phyloP scores from a whole-genome alignment of 2,888 invertebrate genomes.

The Creontiades dilutus region DNA sequence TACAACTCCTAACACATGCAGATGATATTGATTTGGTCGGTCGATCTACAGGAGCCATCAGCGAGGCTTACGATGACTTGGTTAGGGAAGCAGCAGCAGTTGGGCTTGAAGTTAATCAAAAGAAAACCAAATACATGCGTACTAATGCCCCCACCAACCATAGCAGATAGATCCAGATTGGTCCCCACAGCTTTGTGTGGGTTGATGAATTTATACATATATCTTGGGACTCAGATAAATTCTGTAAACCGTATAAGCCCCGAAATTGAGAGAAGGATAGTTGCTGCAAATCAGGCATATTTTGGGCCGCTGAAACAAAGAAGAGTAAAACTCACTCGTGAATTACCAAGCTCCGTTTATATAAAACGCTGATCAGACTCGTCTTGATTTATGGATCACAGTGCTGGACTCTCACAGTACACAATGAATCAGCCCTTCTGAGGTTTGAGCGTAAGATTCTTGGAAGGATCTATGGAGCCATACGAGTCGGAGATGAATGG shows the following conservation, averaged over 20 bases:
- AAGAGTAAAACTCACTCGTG: neutral
- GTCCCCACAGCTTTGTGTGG: neutral
- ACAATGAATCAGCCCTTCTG: neutral
- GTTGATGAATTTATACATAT: constrained; percentile 25
- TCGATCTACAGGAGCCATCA: neutral
- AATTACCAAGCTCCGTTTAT: neutral
- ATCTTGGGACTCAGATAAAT: neutral
- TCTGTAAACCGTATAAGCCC: neutral
- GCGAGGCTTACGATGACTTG: neutral
- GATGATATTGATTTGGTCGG: neutral
- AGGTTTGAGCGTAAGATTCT: neutral
- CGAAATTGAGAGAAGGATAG: neutral
- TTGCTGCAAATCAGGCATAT: neutral
- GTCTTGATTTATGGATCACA: neutral
- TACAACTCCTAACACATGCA: neutral
- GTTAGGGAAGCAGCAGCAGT: neutral
- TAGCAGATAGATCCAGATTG: neutral
- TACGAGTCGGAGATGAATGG: neutral
- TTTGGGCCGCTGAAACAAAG: neutral
- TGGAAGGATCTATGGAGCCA: neutral
- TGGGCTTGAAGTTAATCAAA: neutral
- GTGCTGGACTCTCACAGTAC: neutral
- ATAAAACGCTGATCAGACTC: neutral
- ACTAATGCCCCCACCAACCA: neutral
- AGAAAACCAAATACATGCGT: neutral